A percentile compares a stretch with the other conserved stretches of the same genome.
phyloP scores from a whole-genome alignment of 30 jellyfish, hydroid and myxozoan genomes.

The Hydractinia symbiolongicarpus region DNA sequence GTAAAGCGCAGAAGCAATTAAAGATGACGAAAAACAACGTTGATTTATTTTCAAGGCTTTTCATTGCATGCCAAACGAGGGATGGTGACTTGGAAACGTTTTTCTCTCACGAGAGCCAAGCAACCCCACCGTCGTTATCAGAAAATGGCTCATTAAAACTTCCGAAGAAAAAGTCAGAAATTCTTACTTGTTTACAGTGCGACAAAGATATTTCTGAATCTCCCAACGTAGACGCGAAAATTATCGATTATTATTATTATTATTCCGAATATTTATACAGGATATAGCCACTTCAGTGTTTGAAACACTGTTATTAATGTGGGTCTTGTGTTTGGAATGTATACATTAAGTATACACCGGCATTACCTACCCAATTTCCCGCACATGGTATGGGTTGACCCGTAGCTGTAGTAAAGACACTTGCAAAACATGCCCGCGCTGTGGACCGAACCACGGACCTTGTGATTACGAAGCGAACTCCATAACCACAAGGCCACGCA shows the following conservation, averaged over 20 bases:
- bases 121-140: slow-evolving; percentile 45
- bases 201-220: not conserved
- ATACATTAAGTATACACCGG: too few relatives aligned
- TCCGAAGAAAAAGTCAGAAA: slow-evolving; percentile 1
- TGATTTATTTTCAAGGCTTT: slow-evolving; percentile 44
- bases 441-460: too few relatives aligned
- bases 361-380: too few relatives aligned
- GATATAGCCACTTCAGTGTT: too few relatives aligned
- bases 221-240: slow-evolving; percentile 33
- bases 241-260: not conserved
- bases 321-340: too few relatives aligned
- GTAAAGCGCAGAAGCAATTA: slow-evolving; percentile 28
- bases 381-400: too few relatives aligned
- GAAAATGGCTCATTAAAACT: slow-evolving; percentile 29
- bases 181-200: not conserved
- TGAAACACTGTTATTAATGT: too few relatives aligned
- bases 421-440: too few relatives aligned
- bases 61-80: slow-evolving; percentile 51
- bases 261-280: too few relatives aligned
- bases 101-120: slow-evolving; percentile 54
- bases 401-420: too few relatives aligned
- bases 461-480: too few relatives aligned
- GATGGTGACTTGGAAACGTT: slow-evolving; percentile 45
- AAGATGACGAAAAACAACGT: slow-evolving; percentile 43
- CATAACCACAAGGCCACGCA: too few relatives aligned